phyloP scores from a whole-genome alignment of 2,888 invertebrate species.

The Zeuzera pyrina region DNA sequence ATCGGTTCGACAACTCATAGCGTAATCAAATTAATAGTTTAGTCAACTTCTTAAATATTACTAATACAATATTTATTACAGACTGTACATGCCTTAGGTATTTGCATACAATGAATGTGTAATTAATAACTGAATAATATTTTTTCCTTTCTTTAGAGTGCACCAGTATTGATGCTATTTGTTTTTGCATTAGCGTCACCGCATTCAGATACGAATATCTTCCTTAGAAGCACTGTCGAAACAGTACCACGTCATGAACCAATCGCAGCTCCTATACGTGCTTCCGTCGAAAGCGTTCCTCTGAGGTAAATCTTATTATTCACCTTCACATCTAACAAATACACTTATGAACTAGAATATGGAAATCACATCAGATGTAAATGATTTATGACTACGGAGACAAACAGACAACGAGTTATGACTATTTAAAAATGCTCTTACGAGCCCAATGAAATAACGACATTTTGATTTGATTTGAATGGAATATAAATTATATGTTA shows the following conservation, averaged over 20 bases:
- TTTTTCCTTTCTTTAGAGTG: constrained; percentile 31
- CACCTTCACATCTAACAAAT: no score
- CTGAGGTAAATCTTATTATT: constrained; percentile 38
- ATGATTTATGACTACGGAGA: no score
- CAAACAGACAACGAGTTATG: no score
- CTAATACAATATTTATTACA: no score
- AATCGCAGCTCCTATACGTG: constrained; percentile 74
- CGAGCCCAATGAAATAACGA: no score
- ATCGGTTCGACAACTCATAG: constrained; percentile 12
- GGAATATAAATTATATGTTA: no score
- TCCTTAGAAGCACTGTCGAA: constrained; percentile 50
- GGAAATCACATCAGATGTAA: no score
- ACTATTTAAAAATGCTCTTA: no score
- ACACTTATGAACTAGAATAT: no score
- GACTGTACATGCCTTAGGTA: no score
- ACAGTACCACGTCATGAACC: constrained; percentile 53
- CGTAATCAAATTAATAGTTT: neutral
- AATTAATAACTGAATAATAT: neutral
- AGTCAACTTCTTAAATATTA: no score
- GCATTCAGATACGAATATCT: constrained; percentile 30
- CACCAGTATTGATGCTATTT: constrained; percentile 33
- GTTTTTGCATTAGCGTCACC: constrained; percentile 41
- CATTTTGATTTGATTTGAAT: no score
- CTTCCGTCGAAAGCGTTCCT: constrained; percentile 84
- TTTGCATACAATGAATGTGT: neutral